Evolutionary conservation across 2,888 invertebrate genomes (phyloP).

Genomic region (Oxystoma pomonae): DNA sequence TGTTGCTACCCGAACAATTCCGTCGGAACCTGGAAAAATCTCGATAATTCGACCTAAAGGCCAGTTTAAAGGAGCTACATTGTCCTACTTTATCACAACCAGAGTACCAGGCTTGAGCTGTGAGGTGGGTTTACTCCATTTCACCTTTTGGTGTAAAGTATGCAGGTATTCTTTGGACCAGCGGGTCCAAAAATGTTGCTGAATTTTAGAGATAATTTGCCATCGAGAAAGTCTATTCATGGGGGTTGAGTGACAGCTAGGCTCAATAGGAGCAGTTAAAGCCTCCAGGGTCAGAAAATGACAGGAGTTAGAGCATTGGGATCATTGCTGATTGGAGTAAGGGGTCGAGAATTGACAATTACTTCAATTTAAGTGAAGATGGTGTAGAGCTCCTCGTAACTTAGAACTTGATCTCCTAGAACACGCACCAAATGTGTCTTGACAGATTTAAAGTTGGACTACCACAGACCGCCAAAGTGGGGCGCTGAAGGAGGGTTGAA

Average conservation of each 20-base stretch:
- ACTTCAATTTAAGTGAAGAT: neutral
- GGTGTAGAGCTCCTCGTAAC: neutral
- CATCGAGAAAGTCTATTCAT: too few species aligned
- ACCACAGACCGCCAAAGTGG: neutral
- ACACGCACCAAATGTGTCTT: neutral
- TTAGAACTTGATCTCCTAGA: neutral
- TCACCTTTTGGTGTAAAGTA: neutral
- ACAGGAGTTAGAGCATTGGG: neutral
- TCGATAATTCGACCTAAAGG: neutral
- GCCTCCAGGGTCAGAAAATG: neutral
- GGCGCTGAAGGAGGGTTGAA: neutral
- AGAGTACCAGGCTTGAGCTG: neutral
- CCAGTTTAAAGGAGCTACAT: neutral
- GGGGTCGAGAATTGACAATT: neutral
- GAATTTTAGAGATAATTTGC: neutral
- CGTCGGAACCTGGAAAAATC: neutral
- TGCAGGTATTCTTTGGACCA: neutral
- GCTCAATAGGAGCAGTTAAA: neutral
- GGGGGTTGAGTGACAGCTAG: too few species aligned
- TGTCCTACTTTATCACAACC: neutral
- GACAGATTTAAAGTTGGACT: neutral
- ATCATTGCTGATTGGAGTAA: neutral
- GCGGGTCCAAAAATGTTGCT: conserved; percentile 1
- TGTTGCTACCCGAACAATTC: too few species aligned
- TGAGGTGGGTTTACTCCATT: neutral